Percentiles rank a stretch among this genome's conserved stretches.
These are phyloP conservation scores for Ellobium chinense DNA, from an alignment of 2,888 invertebrate species.

Conservation along the genomic window DNA sequence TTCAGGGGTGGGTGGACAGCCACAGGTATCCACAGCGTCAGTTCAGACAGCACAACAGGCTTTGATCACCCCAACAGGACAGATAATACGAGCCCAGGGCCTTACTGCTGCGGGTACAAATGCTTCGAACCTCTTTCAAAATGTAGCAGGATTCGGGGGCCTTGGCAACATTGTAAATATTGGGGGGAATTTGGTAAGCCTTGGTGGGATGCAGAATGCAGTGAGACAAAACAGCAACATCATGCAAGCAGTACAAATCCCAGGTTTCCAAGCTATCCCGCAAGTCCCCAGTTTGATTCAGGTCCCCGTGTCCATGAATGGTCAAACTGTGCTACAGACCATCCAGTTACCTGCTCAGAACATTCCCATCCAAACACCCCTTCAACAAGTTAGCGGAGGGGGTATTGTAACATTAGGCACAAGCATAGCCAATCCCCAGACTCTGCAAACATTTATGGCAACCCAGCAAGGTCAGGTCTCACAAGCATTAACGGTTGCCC, in stretches of 20 bases:
- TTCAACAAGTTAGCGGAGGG: constrained; percentile 22
- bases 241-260: constrained; percentile 84
- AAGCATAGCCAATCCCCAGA: constrained; percentile 14
- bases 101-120: constrained; percentile 55
- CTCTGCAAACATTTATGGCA: constrained; percentile 38
- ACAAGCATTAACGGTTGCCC: neutral
- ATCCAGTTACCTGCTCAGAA: constrained; percentile 88
- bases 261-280: constrained; percentile 79
- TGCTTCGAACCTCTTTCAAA: constrained; percentile 35
- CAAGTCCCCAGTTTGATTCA: constrained; percentile 84
- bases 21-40: neutral
- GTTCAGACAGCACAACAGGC: constrained; percentile 42
- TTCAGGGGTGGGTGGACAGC: constrained; percentile 68
- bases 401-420: constrained; percentile 30
- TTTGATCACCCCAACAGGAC: constrained; percentile 65
- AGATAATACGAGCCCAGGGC: constrained; percentile 67
- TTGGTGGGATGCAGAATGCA: constrained; percentile 55
- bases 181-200: constrained; percentile 68
- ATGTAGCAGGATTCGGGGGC: constrained; percentile 49
- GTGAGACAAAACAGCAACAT: constrained; percentile 63
- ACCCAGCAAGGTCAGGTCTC: constrained; percentile 16
- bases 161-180: constrained; percentile 65
- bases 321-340: constrained; percentile 96
- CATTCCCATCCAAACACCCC: constrained; percentile 38
- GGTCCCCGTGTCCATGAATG: constrained; percentile 92